Conservation (phyloP, 37 sponge, comb jelly and placozoan genomes). For the Halisarca cf. caerulea region DNA sequence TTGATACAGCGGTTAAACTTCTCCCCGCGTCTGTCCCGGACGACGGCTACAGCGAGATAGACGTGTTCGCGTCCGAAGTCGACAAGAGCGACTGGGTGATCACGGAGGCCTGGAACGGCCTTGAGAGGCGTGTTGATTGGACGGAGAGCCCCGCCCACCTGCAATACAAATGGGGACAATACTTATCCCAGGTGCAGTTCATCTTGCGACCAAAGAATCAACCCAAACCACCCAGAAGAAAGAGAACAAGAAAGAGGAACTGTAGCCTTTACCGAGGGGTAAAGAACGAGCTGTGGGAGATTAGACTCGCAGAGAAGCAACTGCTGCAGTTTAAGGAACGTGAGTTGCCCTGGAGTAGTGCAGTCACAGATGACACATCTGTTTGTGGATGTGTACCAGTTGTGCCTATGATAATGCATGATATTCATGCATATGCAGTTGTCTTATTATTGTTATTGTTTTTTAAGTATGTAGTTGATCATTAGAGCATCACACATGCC, state of each 20-base stretch:
- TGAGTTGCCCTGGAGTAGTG: too few relatives aligned
- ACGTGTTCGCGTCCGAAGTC: background rate
- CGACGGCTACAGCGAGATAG: background rate
- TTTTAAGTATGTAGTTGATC: too few relatives aligned
- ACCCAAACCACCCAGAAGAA: background rate
- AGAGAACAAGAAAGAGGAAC: background rate
- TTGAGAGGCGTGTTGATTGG: background rate
- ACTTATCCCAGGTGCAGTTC: background rate
- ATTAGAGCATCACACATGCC: too few relatives aligned
- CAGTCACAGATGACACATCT: too few relatives aligned
- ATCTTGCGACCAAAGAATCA: background rate
- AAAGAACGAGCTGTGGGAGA: background rate
- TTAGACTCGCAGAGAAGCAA: background rate
- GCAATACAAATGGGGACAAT: slow-evolving; percentile 1
- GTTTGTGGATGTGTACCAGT: too few relatives aligned
- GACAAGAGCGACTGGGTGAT: slow-evolving; percentile 15
- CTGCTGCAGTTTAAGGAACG: too few relatives aligned
- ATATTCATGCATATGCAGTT: too few relatives aligned
- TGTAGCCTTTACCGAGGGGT: background rate
- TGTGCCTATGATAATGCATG: too few relatives aligned
- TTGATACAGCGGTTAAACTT: background rate
- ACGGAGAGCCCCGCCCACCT: slow-evolving; percentile 20
- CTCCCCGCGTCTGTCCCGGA: background rate
- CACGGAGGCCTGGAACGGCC: background rate
- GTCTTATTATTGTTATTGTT: too few relatives aligned